Base-by-base conservation (phyloP, 2,113 vertebrate genomes). In the Xyrauchen texanus region DNA sequence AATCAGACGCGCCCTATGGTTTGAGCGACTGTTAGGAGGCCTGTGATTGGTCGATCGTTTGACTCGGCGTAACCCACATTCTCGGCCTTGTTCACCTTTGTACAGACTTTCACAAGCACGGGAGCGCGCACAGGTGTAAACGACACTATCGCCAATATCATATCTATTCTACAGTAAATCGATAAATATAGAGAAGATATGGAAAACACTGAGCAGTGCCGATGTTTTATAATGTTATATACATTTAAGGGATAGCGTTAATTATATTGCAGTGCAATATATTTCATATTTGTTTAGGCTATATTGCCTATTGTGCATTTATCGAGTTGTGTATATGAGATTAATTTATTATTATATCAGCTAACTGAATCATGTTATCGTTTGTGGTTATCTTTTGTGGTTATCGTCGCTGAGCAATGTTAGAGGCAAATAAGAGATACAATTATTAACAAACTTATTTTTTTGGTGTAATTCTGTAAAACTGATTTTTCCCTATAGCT, bases 71-170 rank as follows among this genome's bases (percentile, higher is more conserved):
- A 68, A 80, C 72, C 67, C 82, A 13, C 3, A 0, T 3, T 51
- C 6, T 63, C 13, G 9, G 45, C 16, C 63, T 16, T 62, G 16
- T 15, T 81, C 46, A 81, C 65, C 83, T 84, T 81, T 84, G 7
- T 81, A 84, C 83, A 84, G 65, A 84, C 61, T 67, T 84, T 16
- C 15, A 7, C 6, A 51, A 58, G 57, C 7, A 4, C n/a, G 11
- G 76, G 57, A 69, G 55, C 70, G 72, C 47, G 51, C 68, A 58
- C 82, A 81, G 82, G 47, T 83, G 82, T 52, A 21, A 45, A 63
- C 21, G 62, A n/a, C 44, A n/a, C n/a, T 12, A 7, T 45, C 34
- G 46, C 44, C 2, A 9, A 78, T 44, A 42, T 6, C 60, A 7
- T 4, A 34, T 34, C 21, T 34, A 34, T 34, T 34, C 21, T 34